Base-by-base conservation (phyloP, 2,888 invertebrate species). In the Eilema caniola region DNA sequence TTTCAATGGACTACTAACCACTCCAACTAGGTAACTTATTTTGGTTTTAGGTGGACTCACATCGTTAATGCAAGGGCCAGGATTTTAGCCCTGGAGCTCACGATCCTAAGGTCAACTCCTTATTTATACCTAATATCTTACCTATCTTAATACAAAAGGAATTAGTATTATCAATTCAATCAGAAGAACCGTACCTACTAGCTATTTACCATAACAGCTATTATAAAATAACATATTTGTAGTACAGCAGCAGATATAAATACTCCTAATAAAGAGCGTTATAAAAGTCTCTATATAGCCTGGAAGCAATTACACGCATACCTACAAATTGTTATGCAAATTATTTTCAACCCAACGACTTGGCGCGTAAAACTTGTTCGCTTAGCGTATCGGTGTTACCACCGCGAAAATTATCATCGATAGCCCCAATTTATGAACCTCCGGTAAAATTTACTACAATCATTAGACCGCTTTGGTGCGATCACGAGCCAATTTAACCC, bases 391-490 rank as follows among this genome's bases (percentile, higher is more conserved):
- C 81, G 81, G 78, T 84, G 85, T 87, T 86, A 80, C 85, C 84
- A 85, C 83, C 85, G 86, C 80, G 85, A 87, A 85, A 87, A 90
- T 90, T 90, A 90, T 76, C 85, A 86, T 85, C 85, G 81, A 85
- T 85, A 84, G 82, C 83, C 84, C 83, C 86, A 87, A 88, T 88
- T 89, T 88, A 85, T 82, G 74, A 81, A 80, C 74, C 73, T 73
- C 74, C 68, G 72, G 73, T 74, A 75, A 81, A 82, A 83, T 77
- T 79, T 77, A 79, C 76, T 79, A 70, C 82, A 76, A 78, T 80
- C 82, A 81, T 85, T 86, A 83, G 83, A 81, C 77, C 79, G 71
- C 75, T 84, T 81, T 77, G 75, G 74, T 66, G 75, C 75, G 80
- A 85, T 82, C 81, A 76, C 75, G 79, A 75, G 73, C 75, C 73